Base-by-base conservation (phyloP, 2,113 vertebrate genomes). In the Synchiropus splendidus region DNA sequence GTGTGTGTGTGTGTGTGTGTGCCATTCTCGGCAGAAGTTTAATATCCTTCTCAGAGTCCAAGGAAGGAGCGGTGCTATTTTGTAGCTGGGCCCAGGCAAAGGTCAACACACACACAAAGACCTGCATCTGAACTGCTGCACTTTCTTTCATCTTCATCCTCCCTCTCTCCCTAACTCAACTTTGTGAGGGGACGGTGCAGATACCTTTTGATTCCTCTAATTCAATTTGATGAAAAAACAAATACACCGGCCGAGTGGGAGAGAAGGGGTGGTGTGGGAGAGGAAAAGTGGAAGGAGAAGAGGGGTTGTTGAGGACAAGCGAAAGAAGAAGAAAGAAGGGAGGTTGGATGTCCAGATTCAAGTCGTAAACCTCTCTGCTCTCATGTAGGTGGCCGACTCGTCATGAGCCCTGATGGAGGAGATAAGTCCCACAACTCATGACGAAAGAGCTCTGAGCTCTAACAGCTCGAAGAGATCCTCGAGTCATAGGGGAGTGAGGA, bases 211-310 rank as follows among this genome's bases (percentile, higher is more conserved):
- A 85, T 84, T 83, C 74, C 10, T 35, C 80, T 87, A 87, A 87
- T 83, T 86, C 77, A 82, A 86, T 87, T 86, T 84, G 70, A 81
- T 83, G 70, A 64, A 80, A 85, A 85, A 87, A 86, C 83, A 86
- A 85, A 86, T 83, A 81, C 55, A 54, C 68, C 49, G 54, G 65
- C 70, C 70, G 72, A 83, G 70, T 45, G 39, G 65, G 76, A 75
- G 78, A 68, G 69, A 55, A 57, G 70, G 59, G 70, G 70, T 70
- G 69, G 70, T 77, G 77, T 72, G 49, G 36, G 14, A n/a, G 41
- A 43, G 47, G 54, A 39, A 36, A 36, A 36, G 55, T 43, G 39
- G 49, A 31, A 45, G 39, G 64, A 54, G 56, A 48, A 36, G 45
- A 30, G 41, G 41, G 59, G 45, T 31, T 33, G 42, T 34, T 34